phyloP scores from a whole-genome alignment of 1,140 invertebrate species.

The Bilobella aurantiaca region DNA sequence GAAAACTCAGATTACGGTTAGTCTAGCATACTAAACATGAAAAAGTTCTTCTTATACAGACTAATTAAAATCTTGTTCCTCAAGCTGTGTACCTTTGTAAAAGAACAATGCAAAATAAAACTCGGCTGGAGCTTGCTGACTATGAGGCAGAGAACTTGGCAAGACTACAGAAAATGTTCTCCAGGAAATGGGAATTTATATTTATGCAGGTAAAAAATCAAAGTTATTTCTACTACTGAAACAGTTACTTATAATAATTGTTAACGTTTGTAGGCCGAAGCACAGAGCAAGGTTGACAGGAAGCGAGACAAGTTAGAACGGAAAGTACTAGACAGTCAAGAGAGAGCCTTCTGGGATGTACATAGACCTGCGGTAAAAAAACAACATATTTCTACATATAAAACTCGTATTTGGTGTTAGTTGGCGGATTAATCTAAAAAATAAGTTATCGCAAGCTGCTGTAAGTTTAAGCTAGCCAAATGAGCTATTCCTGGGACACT shows the following conservation, averaged over 20 bases:
- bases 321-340: slow-evolving; percentile 97
- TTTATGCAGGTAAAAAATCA: slow-evolving; percentile 70
- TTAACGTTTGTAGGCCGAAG: slow-evolving; percentile 49
- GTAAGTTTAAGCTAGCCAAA: too few species aligned
- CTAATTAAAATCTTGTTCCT: background rate
- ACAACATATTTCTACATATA: slow-evolving; percentile 4
- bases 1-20: slow-evolving; percentile 99
- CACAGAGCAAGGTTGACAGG: slow-evolving; percentile 87
- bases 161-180: slow-evolving; percentile 97
- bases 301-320: slow-evolving; percentile 95
- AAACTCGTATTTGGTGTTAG: too few species aligned
- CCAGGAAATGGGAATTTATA: slow-evolving; percentile 98
- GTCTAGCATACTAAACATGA: too few species aligned
- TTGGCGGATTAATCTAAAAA: too few species aligned
- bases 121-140: slow-evolving; percentile 88
- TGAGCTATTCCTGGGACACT: background rate
- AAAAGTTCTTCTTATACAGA: background rate
- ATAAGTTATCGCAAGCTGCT: too few species aligned
- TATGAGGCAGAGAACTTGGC: slow-evolving; percentile 98
- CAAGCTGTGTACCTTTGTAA: slow-evolving; percentile 97
- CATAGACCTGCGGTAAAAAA: slow-evolving; percentile 82
- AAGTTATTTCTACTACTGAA: background rate
- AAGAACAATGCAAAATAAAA: slow-evolving; percentile 99
- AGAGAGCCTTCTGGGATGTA: slow-evolving; percentile 98
- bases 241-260: background rate